Percentiles rank a stretch among this genome's conserved stretches.
Conservation (phyloP, 2,888 invertebrate species). For the Tiphia femorata region DNA sequence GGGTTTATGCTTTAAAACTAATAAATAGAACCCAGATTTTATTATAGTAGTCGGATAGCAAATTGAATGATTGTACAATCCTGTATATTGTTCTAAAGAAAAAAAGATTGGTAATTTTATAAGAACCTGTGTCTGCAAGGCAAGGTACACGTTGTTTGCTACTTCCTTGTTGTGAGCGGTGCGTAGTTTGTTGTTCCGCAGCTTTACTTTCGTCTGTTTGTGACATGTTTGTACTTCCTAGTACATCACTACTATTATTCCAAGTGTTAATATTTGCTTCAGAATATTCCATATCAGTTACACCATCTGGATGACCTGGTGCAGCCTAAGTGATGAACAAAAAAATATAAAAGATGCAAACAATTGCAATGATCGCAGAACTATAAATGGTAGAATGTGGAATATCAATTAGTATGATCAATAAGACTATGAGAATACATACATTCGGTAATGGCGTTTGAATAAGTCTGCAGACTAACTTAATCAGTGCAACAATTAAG, state of each 20-base stretch:
- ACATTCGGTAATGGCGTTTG: constrained; percentile 74
- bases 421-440: constrained; percentile 36
- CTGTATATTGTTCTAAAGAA: too few relatives aligned
- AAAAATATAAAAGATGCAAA: background rate
- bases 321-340: constrained; percentile 11
- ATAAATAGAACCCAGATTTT: constrained; percentile 22
- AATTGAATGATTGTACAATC: too few relatives aligned
- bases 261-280: constrained; percentile 29
- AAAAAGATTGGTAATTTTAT: too few relatives aligned
- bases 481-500: constrained; percentile 79
- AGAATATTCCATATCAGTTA: constrained; percentile 57
- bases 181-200: constrained; percentile 73
- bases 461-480: constrained; percentile 76
- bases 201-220: constrained; percentile 89
- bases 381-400: too few relatives aligned
- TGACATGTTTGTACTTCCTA: constrained; percentile 65
- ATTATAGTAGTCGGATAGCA: background rate
- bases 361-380: too few relatives aligned
- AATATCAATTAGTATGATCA: background rate
- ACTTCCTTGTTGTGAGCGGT: constrained; percentile 46
- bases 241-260: constrained; percentile 43
- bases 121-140: constrained; percentile 83
- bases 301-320: constrained; percentile 41
- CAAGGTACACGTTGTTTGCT: constrained; percentile 72
- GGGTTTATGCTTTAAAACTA: constrained; percentile 81